Evolutionary conservation across 92 coral and sea anemone species (phyloP).

Genomic region (Heteractis magnifica): DNA sequence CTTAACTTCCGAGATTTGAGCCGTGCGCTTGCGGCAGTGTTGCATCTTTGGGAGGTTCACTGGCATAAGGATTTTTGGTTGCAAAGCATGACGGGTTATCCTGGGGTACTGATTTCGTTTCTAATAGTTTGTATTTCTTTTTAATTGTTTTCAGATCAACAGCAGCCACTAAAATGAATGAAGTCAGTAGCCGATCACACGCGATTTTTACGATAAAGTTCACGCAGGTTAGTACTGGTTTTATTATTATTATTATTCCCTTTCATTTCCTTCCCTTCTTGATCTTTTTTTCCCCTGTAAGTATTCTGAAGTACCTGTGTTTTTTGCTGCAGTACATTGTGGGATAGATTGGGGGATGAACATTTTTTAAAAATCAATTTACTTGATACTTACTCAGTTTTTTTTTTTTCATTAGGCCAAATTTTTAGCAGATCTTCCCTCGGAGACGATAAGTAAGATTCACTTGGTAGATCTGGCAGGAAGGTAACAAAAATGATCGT

Average conservation of each 20-base stretch:
- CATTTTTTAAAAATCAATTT: background rate
- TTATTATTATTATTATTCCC: background rate
- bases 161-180: conserved; percentile 94
- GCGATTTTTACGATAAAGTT: conserved; percentile 94
- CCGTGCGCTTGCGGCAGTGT: too few relatives aligned
- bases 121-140: background rate
- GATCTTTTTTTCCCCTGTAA: background rate
- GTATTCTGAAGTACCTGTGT: background rate
- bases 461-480: conserved; percentile 97
- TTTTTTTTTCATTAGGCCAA: conserved; percentile 62
- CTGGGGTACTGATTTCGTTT: background rate
- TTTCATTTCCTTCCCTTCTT: background rate
- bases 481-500: conserved; percentile 52
- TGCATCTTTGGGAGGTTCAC: too few relatives aligned
- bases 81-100: background rate
- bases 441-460: conserved; percentile 94
- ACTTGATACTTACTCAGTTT: background rate
- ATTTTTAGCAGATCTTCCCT: conserved; percentile 86
- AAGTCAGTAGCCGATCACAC: conserved; percentile 90
- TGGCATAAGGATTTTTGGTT: background rate
- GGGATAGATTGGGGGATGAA: too few relatives aligned
- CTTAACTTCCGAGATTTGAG: too few relatives aligned
- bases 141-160: conserved; percentile 62
- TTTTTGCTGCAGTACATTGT: too few relatives aligned
- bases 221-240: conserved; percentile 61